phyloP scores from a whole-genome alignment of 2,797 vertebrate species.

The Cephalopachus bancanus region DNA sequence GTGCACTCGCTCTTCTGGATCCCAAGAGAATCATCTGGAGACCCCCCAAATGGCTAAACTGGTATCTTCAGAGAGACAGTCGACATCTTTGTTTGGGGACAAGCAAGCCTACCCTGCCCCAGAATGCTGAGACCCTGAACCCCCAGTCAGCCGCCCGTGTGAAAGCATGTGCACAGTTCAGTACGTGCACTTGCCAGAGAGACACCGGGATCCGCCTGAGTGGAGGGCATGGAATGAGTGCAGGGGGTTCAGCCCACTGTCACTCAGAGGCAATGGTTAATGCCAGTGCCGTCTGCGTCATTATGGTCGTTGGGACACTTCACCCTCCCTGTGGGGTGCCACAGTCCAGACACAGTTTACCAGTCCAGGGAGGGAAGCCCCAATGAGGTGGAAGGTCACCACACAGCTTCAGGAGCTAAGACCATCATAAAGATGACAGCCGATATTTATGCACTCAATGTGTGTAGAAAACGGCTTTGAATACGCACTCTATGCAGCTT shows the following conservation, averaged over 20 bases:
- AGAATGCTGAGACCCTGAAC: neutral
- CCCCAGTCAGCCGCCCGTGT: neutral
- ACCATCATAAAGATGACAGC: neutral
- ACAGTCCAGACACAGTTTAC: neutral
- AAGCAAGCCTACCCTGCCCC: neutral
- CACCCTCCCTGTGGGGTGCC: neutral
- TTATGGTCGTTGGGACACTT: neutral
- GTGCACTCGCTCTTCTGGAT: neutral
- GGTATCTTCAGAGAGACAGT: neutral
- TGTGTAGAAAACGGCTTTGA: neutral
- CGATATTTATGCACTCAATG: neutral
- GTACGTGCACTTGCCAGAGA: neutral
- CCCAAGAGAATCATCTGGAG: neutral
- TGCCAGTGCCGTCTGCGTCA: neutral
- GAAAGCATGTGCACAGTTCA: neutral
- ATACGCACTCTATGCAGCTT: neutral
- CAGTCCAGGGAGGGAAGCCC: neutral
- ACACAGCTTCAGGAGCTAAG: neutral
- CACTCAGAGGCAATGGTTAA: accelerated
- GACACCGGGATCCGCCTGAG: neutral
- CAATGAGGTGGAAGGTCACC: neutral
- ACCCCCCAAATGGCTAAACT: neutral
- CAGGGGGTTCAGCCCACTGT: neutral
- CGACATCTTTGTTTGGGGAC: neutral
- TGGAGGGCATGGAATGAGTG: neutral